Percentiles rank a stretch among this genome's conserved stretches.
Evolutionary conservation across 2,113 vertebrate species (phyloP).

Genomic region (Callaeas wilsoni): DNA sequence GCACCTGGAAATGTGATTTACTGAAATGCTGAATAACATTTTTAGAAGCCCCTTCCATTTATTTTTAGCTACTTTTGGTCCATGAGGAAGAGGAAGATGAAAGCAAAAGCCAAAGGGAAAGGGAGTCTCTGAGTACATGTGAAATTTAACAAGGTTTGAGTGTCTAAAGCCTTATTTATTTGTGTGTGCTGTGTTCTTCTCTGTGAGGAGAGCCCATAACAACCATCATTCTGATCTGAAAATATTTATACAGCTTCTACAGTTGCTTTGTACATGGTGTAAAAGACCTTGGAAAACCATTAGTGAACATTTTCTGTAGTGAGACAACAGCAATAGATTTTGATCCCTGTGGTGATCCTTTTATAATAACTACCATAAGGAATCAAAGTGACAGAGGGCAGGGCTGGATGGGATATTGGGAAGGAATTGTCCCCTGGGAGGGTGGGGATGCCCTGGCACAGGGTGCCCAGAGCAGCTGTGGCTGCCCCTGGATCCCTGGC

Average conservation of each 20-base stretch:
- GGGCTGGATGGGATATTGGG: fast-evolving
- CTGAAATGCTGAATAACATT: background rate
- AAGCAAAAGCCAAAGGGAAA: background rate
- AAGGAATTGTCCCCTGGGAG: background rate
- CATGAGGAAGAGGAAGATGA: background rate
- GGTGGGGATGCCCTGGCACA: background rate
- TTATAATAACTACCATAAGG: background rate
- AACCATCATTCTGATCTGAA: background rate
- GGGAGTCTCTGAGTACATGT: background rate
- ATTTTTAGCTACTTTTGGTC: background rate
- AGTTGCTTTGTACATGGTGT: background rate
- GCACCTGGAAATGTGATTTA: background rate
- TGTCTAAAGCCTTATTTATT: background rate
- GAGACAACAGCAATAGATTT: background rate
- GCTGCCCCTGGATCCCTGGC: background rate
- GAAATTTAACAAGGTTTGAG: background rate
- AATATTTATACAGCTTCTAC: background rate
- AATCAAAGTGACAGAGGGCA: fast-evolving
- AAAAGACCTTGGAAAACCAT: background rate
- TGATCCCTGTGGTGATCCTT: background rate
- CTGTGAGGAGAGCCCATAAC: background rate
- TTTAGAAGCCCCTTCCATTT: background rate
- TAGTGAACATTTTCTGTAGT: background rate
- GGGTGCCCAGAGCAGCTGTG: background rate
- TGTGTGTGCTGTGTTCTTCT: background rate